Base-by-base conservation (phyloP, 2,888 invertebrate genomes). In the Corythucha ciliata region DNA sequence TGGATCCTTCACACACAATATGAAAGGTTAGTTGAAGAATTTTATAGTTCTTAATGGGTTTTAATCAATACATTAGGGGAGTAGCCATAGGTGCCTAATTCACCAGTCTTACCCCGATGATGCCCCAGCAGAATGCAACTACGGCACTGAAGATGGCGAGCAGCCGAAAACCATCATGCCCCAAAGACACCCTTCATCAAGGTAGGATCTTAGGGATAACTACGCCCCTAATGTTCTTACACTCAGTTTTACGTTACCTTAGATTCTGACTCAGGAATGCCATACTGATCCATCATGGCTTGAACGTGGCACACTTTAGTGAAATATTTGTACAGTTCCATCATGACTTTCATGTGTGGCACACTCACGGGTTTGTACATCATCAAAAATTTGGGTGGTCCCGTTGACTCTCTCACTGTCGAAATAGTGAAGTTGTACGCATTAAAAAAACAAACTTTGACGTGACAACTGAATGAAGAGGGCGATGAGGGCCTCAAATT, bases 301-400 rank as follows among this genome's bases (percentile, higher is more conserved):
- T 57, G 52, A 12, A 60, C 44, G 16, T 54, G 57, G 33, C 60
- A 60, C 8, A 52, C 54, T 45, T 53, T 57, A 24, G 54, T 55
- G 14, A 60, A 52, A 34, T 58, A 60, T 37, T 59, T 53, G 36
- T 55, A 39, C 20, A 60, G 44, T 42, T 57, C 58, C 25, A 58
- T 59, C 51, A 60, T 57, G 10, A 53, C 47, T 18, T 56, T 46
- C 8, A 60, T 50, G 45, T 60, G 60, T 22, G 51, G 25, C 2
- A 55, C 50, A 12, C 54, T 57, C 27, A 55, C 58, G 14, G 59
- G 58, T 45, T 58, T 60, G 55, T 60, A 60, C 42, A 60, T 57
- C 26, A 60, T 42, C 18, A 60, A 56, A 26, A 60, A 51, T 41
- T 55, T 59, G 29, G 57, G 58, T 32, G 58, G 59, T 18, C 54